Evolutionary conservation across 2,113 vertebrate species (phyloP).

Genomic region (Anseranas semipalmata): DNA sequence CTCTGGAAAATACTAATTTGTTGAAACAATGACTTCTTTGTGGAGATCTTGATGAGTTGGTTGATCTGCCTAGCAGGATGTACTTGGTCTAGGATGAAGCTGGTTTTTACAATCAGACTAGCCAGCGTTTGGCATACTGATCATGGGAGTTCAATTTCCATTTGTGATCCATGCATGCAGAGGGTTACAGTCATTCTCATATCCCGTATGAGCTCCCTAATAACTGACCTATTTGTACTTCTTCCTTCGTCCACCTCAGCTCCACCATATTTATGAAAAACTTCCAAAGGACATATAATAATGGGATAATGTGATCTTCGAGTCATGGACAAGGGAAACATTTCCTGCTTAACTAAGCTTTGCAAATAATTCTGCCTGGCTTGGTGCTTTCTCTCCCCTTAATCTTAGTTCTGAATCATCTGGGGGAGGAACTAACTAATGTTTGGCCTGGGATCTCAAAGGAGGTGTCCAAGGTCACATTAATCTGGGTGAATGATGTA

Average conservation of each 20-base stretch:
- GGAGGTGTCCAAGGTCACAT: slow-evolving; percentile 1
- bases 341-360: slow-evolving; percentile 43
- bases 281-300: background rate
- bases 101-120: background rate
- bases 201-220: background rate
- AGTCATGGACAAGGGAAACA: background rate
- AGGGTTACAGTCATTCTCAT: background rate
- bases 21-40: background rate
- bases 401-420: slow-evolving; percentile 48
- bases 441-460: slow-evolving; percentile 14
- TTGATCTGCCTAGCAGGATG: background rate
- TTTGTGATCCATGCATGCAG: background rate
- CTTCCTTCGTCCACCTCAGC: background rate
- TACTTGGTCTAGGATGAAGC: background rate
- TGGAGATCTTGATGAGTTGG: background rate
- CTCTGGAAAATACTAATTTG: background rate
- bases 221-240: background rate
- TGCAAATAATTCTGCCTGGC: slow-evolving; percentile 26
- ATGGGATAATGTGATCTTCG: slow-evolving; percentile 4
- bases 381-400: slow-evolving; percentile 35
- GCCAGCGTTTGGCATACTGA: background rate
- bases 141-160: background rate
- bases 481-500: slow-evolving; percentile 1
- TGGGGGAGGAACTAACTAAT: slow-evolving; percentile 30
- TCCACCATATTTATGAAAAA: background rate